Evolutionary conservation across 2,113 vertebrate genomes (phyloP).

Genomic region (Rutilus rutilus): DNA sequence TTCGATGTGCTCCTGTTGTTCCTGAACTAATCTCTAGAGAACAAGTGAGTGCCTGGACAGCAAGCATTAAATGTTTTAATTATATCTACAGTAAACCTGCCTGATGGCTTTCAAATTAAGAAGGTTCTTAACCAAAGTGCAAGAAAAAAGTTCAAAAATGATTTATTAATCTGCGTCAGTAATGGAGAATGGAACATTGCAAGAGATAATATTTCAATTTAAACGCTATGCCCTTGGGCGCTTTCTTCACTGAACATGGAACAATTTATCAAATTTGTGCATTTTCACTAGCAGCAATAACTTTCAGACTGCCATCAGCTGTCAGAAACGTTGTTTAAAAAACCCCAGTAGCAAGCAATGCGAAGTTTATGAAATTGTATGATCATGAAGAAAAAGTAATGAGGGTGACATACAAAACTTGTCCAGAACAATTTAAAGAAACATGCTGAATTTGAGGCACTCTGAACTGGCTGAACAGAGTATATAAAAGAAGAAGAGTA

Average conservation of each 20-base stretch:
- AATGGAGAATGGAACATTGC: constrained; percentile 13
- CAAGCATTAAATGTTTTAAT: background rate
- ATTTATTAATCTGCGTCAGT: constrained; percentile 8
- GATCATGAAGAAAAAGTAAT: constrained; percentile 7
- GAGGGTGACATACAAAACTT: background rate
- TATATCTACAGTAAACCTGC: background rate
- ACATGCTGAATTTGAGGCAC: constrained; percentile 22
- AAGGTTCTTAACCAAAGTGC: background rate
- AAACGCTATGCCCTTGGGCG: background rate
- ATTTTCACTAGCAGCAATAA: background rate
- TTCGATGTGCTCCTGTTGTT: background rate
- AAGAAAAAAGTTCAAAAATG: background rate
- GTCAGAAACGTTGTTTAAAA: constrained; percentile 6
- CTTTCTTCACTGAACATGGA: background rate
- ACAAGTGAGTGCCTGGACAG: background rate
- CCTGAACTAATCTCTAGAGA: background rate
- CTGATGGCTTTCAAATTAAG: background rate
- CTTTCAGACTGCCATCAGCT: constrained; percentile 9
- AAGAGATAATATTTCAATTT: constrained; percentile 23
- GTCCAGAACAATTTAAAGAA: background rate
- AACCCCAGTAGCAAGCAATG: background rate
- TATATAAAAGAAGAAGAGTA: constrained; percentile 10
- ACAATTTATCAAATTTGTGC: background rate
- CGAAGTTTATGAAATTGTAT: background rate
- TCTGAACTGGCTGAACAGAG: background rate